Conservation (phyloP, 2,113 vertebrate species). For the Montifringilla adamsi region DNA sequence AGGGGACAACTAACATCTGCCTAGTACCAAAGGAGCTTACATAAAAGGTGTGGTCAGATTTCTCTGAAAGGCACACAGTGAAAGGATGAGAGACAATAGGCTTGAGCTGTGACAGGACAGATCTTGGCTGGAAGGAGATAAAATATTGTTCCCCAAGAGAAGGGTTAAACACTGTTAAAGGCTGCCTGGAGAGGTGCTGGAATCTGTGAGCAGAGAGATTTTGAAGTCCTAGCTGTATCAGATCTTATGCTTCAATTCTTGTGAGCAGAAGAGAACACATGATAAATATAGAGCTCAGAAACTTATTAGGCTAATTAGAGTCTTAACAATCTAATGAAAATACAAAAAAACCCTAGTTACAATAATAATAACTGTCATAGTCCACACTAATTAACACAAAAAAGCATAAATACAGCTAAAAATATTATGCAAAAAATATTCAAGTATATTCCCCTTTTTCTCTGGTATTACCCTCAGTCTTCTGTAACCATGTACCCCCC, state of each 20-base stretch:
- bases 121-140: not conserved
- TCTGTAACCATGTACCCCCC: accelerated
- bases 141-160: not conserved
- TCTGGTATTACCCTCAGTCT: not conserved
- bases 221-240: not conserved
- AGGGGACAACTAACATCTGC: not conserved
- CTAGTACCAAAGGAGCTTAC: not conserved
- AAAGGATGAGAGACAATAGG: not conserved
- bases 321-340: not conserved
- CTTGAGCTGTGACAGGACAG: not conserved
- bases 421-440: not conserved
- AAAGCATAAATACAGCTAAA: not conserved
- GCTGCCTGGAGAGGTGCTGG: not conserved
- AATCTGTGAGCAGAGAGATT: not conserved
- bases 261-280: not conserved
- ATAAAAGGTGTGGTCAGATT: not conserved
- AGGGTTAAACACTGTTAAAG: not conserved
- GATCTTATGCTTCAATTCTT: not conserved
- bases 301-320: not conserved
- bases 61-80: not conserved
- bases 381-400: not conserved
- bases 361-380: not conserved
- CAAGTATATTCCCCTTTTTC: not conserved
- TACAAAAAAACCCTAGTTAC: not conserved
- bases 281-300: not conserved